Evolutionary conservation across 2,888 invertebrate species (phyloP).

Genomic region (Sipha maydis): DNA sequence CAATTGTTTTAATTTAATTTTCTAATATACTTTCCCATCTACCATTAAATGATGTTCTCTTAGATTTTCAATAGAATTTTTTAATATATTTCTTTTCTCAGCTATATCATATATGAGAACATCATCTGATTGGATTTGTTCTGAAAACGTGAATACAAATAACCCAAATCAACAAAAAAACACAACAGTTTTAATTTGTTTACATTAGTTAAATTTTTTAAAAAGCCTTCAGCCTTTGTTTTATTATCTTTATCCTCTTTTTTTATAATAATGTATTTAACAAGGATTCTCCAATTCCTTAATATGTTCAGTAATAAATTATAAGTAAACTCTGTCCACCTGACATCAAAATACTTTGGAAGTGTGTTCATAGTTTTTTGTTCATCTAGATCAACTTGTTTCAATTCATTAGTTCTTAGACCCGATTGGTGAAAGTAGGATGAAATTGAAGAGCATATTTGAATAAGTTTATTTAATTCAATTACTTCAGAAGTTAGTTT

Average conservation of each 20-base stretch:
- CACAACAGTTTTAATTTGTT: too few species aligned
- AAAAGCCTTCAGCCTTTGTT: neutral
- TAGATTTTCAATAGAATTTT: too few species aligned
- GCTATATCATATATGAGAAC: neutral
- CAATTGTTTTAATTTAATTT: too few species aligned
- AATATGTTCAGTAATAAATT: neutral
- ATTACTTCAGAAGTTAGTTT: too few species aligned
- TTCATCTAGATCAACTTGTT: conserved; percentile 1
- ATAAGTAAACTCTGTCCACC: neutral
- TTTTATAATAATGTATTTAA: neutral
- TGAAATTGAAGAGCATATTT: too few species aligned
- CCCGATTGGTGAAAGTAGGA: too few species aligned
- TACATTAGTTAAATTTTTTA: neutral
- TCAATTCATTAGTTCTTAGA: too few species aligned
- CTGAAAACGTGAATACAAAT: neutral
- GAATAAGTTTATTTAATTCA: too few species aligned
- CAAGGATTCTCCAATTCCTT: neutral
- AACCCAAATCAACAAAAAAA: conserved; percentile 4
- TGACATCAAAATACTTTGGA: conserved; percentile 12
- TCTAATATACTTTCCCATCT: too few species aligned
- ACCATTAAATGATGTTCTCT: too few species aligned
- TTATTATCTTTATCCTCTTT: neutral
- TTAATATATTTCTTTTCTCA: too few species aligned
- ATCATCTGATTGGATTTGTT: conserved; percentile 14
- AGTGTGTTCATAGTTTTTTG: neutral